These are phyloP conservation scores for Ametastegia equiseti DNA, from an alignment of 2,888 invertebrate genomes.

Conservation along the genomic window DNA sequence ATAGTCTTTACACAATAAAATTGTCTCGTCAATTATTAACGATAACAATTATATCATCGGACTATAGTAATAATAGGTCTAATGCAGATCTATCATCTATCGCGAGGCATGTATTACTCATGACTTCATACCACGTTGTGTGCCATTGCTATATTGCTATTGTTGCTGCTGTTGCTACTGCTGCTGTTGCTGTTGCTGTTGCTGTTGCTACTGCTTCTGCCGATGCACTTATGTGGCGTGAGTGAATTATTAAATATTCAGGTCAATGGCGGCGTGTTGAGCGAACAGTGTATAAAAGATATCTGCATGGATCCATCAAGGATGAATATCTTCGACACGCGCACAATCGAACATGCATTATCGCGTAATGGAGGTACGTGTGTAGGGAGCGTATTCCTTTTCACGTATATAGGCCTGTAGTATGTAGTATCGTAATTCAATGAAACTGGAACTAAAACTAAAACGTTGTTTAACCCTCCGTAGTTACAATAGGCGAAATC, in stretches of 20 bases:
- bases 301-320: constrained; percentile 64
- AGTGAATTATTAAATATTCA: constrained; percentile 70
- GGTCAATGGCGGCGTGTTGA: constrained; percentile 64
- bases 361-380: not conserved
- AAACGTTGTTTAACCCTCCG: too few relatives aligned
- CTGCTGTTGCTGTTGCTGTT: not conserved
- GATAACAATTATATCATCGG: not conserved
- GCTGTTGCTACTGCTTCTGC: not conserved
- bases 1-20: not conserved
- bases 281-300: constrained; percentile 60
- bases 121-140: not conserved
- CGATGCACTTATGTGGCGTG: constrained; percentile 21
- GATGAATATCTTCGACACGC: constrained; percentile 53
- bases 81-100: not conserved
- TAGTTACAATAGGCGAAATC: too few relatives aligned
- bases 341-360: not conserved
- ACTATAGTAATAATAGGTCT: not conserved
- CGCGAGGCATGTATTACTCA: not conserved
- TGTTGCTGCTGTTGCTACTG: not conserved
- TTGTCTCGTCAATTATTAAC: not conserved
- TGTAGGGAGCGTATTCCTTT: not conserved
- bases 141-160: too few relatives aligned
- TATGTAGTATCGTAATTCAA: too few relatives aligned
- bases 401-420: not conserved
- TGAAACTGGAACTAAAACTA: too few relatives aligned